phyloP scores from a whole-genome alignment of 2,797 vertebrate species.

The Otolemur crassicaudatus region DNA sequence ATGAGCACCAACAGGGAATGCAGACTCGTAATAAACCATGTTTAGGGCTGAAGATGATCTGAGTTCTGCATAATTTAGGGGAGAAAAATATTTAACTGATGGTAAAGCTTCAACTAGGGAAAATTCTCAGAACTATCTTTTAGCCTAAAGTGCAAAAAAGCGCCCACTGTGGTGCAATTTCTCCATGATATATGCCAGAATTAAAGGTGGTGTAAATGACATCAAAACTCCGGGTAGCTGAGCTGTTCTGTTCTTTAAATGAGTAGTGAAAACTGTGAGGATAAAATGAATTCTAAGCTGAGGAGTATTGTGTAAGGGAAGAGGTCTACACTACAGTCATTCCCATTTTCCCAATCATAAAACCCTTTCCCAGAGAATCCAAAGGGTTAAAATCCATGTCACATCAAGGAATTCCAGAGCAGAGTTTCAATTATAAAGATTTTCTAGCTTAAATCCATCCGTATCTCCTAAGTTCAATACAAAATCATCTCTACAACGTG shows the following conservation, averaged over 20 bases:
- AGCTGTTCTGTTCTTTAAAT: not conserved
- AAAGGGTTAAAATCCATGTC: not conserved
- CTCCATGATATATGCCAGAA: not conserved
- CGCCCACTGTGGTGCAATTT: not conserved
- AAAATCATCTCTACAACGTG: not conserved
- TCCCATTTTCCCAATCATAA: not conserved
- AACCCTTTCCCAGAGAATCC: not conserved
- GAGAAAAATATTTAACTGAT: constrained; percentile 58
- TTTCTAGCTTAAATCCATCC: too few relatives aligned
- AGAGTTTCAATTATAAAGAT: not conserved
- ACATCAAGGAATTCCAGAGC: not conserved
- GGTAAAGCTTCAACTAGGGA: constrained; percentile 35
- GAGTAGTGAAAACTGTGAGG: not conserved
- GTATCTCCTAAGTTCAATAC: not conserved
- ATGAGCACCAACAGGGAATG: not conserved
- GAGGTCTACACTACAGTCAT: not conserved
- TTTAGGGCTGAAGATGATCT: constrained; percentile 37
- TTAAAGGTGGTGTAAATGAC: not conserved
- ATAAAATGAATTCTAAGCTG: not conserved
- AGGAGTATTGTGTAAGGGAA: not conserved
- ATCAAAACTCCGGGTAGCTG: not conserved
- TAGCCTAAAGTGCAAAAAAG: not conserved
- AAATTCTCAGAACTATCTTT: constrained; percentile 14
- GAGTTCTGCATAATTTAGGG: constrained; percentile 50
- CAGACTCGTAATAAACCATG: constrained; percentile 44